Percentiles rank a stretch among this genome's conserved stretches.
Evolutionary conservation across 2,113 vertebrate genomes (phyloP).

Genomic region (Cyanistes caeruleus): DNA sequence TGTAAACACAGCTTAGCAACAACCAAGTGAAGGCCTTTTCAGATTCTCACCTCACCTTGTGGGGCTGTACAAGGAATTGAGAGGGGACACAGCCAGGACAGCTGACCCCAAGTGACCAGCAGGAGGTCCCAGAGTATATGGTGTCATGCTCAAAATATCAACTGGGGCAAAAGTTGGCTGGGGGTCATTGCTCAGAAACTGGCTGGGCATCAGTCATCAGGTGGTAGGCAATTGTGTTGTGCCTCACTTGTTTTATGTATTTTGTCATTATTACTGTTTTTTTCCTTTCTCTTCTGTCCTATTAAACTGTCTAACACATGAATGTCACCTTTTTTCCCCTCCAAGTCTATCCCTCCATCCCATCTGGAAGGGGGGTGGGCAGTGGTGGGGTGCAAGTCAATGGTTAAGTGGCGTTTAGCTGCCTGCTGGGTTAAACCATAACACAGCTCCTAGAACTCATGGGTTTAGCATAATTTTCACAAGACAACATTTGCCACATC

Average conservation of each 20-base stretch:
- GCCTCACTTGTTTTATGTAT: background rate
- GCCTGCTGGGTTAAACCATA: background rate
- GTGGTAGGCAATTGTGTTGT: background rate
- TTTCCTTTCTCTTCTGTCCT: background rate
- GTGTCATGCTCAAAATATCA: background rate
- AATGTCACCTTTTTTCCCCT: too few relatives aligned
- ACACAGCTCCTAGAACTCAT: background rate
- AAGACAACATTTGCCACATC: background rate
- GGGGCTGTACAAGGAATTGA: background rate
- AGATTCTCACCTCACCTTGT: background rate
- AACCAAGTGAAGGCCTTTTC: background rate
- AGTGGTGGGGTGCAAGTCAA: background rate
- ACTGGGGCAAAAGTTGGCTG: fast-evolving
- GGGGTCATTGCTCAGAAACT: background rate
- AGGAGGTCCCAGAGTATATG: background rate
- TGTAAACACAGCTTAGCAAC: background rate
- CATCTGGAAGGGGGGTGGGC: background rate
- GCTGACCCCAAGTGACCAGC: background rate
- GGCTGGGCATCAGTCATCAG: background rate
- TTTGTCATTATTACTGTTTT: background rate
- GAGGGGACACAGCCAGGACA: background rate
- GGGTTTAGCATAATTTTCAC: background rate
- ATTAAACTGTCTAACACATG: background rate
- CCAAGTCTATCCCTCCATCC: too few relatives aligned
- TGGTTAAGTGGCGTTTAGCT: background rate